phyloP scores from a whole-genome alignment of 2,888 invertebrate species.

The Oegoconia quadripuncta region DNA sequence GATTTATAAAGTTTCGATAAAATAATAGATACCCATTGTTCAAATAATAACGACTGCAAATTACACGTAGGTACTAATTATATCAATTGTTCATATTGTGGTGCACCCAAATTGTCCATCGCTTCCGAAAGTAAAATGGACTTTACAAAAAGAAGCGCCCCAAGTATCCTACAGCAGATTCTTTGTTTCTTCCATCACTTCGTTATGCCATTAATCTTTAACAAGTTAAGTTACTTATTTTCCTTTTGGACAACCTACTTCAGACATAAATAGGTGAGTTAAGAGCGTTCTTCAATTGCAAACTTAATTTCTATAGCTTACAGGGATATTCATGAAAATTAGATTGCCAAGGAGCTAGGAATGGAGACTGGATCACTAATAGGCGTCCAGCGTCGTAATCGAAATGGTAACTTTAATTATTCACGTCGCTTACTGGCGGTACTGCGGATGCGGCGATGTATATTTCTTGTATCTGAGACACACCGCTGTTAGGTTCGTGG shows the following conservation, averaged over 20 bases:
- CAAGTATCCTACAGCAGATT: too few species aligned
- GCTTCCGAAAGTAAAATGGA: too few species aligned
- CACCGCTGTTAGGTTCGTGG: not conserved
- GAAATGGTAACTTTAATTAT: slow-evolving; percentile 29
- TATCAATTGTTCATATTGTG: too few species aligned
- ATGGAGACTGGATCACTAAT: slow-evolving; percentile 6
- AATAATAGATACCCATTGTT: too few species aligned
- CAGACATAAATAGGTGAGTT: not conserved
- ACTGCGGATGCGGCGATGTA: slow-evolving; percentile 18
- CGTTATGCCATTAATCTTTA: too few species aligned
- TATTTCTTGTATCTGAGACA: slow-evolving; percentile 13
- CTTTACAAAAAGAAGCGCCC: too few species aligned
- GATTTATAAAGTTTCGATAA: too few species aligned
- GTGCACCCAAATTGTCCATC: too few species aligned
- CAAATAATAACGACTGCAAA: too few species aligned
- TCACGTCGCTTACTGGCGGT: slow-evolving; percentile 21
- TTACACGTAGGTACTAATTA: too few species aligned
- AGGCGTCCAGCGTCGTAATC: slow-evolving; percentile 17
- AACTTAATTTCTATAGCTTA: not conserved
- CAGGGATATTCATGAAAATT: not conserved
- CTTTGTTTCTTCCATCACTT: too few species aligned
- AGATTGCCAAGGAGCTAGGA: not conserved
- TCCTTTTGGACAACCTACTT: not conserved
- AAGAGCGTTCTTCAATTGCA: not conserved
- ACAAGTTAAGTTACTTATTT: not conserved